Percentiles rank a stretch among this genome's conserved stretches.
Evolutionary conservation across 2,797 vertebrate species (phyloP).

Genomic region (Danio albolineatus): DNA sequence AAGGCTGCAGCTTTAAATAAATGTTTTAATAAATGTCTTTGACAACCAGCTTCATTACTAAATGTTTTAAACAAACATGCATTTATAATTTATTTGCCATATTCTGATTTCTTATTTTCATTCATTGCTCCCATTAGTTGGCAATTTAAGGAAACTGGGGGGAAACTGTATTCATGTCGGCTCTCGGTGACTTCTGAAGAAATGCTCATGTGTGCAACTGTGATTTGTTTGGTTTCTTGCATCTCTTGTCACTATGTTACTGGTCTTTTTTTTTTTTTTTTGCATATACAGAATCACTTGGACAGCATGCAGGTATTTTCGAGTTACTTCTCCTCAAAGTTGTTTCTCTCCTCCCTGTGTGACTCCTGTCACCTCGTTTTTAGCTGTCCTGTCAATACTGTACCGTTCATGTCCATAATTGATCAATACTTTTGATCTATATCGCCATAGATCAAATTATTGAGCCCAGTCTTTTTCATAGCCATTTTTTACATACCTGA

Average conservation of each 20-base stretch:
- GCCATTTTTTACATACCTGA: conserved; percentile 20
- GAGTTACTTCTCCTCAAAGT: conserved; percentile 68
- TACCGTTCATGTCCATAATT: conserved; percentile 26
- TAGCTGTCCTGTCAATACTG: conserved; percentile 52
- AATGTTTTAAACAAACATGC: background rate
- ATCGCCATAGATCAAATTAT: conserved; percentile 43
- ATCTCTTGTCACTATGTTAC: conserved; percentile 84
- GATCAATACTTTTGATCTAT: conserved; percentile 46
- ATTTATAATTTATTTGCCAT: background rate
- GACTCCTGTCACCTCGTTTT: conserved; percentile 52
- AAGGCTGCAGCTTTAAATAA: too few relatives aligned
- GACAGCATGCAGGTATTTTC: conserved; percentile 99
- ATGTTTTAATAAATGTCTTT: background rate
- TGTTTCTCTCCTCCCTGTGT: conserved; percentile 46
- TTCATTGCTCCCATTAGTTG: conserved; percentile 21
- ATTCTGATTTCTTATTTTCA: background rate
- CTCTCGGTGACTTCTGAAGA: conserved; percentile 5
- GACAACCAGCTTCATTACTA: background rate
- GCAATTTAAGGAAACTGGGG: background rate
- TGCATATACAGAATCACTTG: conserved; percentile 95
- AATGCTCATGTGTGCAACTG: conserved; percentile 66
- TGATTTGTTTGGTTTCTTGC: conserved; percentile 78
- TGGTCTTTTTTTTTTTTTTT: conserved; percentile 68
- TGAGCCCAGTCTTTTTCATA: background rate
- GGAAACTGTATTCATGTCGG: background rate